A percentile compares a stretch with the other conserved stretches of the same genome.
These are phyloP conservation scores for Eurystomus gularis DNA, from an alignment of 2,113 vertebrate species.

Conservation along the genomic window DNA sequence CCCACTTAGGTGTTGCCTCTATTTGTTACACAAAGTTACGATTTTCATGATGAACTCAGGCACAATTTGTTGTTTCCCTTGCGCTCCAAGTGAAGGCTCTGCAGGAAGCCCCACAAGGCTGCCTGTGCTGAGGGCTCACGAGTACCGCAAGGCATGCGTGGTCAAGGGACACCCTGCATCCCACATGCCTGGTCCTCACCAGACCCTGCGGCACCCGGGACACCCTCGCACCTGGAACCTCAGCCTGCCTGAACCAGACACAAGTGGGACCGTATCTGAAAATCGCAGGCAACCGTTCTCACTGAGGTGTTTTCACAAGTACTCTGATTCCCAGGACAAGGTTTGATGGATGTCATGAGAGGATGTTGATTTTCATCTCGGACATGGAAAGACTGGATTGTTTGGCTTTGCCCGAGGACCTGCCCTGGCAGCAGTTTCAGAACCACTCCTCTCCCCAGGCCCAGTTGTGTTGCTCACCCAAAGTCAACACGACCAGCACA, in stretches of 20 bases:
- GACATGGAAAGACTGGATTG: rapidly evolving
- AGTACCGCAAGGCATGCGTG: rapidly evolving
- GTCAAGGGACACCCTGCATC: background rate
- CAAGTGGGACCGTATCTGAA: rapidly evolving
- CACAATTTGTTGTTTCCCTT: background rate
- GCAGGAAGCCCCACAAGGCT: background rate
- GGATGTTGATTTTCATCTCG: background rate
- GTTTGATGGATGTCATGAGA: rapidly evolving
- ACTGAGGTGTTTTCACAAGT: background rate
- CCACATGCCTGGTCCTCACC: background rate
- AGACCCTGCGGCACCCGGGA: rapidly evolving
- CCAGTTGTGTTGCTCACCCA: too few relatives aligned
- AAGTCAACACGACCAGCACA: rapidly evolving
- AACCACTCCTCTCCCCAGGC: background rate
- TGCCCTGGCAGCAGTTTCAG: background rate
- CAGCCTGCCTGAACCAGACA: background rate
- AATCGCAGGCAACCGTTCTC: background rate
- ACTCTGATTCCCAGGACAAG: background rate
- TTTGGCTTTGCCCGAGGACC: background rate
- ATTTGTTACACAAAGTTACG: background rate
- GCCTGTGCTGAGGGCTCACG: rapidly evolving
- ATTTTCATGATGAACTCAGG: background rate
- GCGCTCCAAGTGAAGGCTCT: background rate
- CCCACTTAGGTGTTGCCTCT: background rate
- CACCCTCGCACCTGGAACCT: background rate